These are phyloP conservation scores for Apolygus lucorum DNA, from an alignment of 1,140 invertebrate species.

Conservation along the genomic window DNA sequence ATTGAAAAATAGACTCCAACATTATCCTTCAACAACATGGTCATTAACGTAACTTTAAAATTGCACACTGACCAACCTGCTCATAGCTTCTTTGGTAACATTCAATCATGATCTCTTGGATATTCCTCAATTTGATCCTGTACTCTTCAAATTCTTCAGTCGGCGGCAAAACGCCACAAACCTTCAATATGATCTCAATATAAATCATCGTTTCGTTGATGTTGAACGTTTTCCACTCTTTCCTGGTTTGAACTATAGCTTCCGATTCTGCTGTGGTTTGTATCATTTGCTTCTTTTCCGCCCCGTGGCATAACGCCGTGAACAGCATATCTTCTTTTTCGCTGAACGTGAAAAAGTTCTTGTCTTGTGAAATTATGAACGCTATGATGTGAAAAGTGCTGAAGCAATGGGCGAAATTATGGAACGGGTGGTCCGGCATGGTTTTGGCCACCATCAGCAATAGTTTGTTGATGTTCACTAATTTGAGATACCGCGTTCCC, in stretches of 20 bases:
- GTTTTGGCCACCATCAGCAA: constrained; percentile 13
- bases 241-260: neutral
- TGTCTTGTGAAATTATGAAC: constrained; percentile 7
- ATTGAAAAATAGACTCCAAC: no score
- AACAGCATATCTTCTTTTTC: constrained; percentile 19
- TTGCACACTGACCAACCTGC: constrained; percentile 1
- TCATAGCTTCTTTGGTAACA: constrained; percentile 16
- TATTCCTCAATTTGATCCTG: constrained; percentile 5
- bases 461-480: constrained; percentile 1
- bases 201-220: constrained; percentile 17
- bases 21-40: no score
- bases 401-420: constrained; percentile 20
- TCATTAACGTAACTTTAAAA: no score
- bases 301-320: constrained; percentile 16
- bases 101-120: neutral
- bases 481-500: neutral
- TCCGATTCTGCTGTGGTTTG: constrained; percentile 1
- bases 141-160: constrained; percentile 14
- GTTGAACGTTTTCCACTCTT: constrained; percentile 17
- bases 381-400: neutral
- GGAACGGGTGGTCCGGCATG: constrained; percentile 5
- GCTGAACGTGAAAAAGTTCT: constrained; percentile 1
- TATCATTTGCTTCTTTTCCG: neutral
- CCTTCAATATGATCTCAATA: constrained; percentile 16
- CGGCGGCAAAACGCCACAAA: constrained; percentile 17